Base-by-base conservation (phyloP, 2,113 vertebrate genomes). In the Caranx ignobilis region DNA sequence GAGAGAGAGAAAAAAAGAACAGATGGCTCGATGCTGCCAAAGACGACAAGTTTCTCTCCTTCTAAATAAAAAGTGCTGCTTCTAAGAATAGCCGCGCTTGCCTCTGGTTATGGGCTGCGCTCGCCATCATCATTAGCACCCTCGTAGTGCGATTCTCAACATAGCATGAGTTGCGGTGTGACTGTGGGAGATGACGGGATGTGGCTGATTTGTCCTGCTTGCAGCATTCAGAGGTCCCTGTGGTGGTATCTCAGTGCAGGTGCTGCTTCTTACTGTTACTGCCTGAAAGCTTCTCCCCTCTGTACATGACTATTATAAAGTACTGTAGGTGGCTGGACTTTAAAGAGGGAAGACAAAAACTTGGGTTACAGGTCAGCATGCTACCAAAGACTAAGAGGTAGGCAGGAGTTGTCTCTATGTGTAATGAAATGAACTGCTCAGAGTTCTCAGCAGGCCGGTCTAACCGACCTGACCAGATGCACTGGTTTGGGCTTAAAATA, bases 111-210 rank as follows among this genome's bases (percentile, higher is more conserved):
- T 3, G 6, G 70, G 78, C 81, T 76, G 78, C 8, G 41, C 83
- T 80, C 41, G 39, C 79, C 76, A 88, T 82, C 81, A 88, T 93
- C 84, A 90, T 91, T 89, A 90, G 81, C 91, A 82, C 82, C 85
- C 56, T 75, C 3, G 39, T 47, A 60, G 81, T 71, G 86, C 19
- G 82, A 90, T 79, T 88, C 84, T 86, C 81, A 73, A 77, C 72
- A 68, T 57, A 75, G 81, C 81, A 65, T 68, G 18, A 47, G 56
- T 62, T 82, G 71, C 79, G 16, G 32, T 74, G 80, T 83, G 83
- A 75, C 79, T 73, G 68, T 16, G 54, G 71, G 65, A 65, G 72
- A 85, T 41, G 79, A 68, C 62, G 67, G 21, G n/a, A 59, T 59
- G 70, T 54, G 56, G 75, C 62, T 77, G 70, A 66, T 59, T 68